These are phyloP conservation scores for Conus betulinus DNA, from an alignment of 1,140 invertebrate species.

Conservation along the genomic window DNA sequence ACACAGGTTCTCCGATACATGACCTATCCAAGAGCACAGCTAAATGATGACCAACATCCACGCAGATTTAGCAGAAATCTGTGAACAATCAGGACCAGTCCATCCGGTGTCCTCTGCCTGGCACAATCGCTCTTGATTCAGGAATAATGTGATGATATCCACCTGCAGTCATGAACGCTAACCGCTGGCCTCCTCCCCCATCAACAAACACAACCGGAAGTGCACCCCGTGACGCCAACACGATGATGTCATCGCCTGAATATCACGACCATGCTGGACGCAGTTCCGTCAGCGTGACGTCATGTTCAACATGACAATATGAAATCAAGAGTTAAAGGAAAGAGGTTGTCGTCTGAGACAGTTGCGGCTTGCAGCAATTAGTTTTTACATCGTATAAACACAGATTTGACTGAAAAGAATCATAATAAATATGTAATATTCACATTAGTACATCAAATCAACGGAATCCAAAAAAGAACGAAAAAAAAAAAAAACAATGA, in stretches of 20 bases:
- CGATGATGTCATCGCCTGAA: background rate
- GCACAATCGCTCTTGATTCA: too few species aligned
- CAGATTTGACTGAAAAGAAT: conserved; percentile 9
- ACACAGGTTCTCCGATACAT: too few species aligned
- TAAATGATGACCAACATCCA: too few species aligned
- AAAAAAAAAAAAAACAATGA: background rate
- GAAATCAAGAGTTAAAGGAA: background rate
- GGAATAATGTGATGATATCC: too few species aligned
- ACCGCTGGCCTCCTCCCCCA: background rate
- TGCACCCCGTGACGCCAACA: background rate
- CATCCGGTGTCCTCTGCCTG: background rate
- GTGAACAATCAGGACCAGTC: background rate
- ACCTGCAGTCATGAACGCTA: background rate
- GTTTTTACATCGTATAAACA: conserved; percentile 25
- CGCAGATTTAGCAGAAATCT: background rate
- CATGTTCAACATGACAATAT: background rate
- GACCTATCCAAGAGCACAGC: too few species aligned
- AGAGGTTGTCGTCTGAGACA: background rate
- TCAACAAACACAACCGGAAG: background rate
- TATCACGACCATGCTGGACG: background rate
- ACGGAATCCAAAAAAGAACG: background rate
- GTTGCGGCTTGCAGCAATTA: conserved; percentile 18
- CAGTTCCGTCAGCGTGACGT: background rate
- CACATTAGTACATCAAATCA: conserved; percentile 11
- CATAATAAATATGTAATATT: background rate